Base-by-base conservation (phyloP, 2,113 vertebrate genomes). In the Passer montanus region DNA sequence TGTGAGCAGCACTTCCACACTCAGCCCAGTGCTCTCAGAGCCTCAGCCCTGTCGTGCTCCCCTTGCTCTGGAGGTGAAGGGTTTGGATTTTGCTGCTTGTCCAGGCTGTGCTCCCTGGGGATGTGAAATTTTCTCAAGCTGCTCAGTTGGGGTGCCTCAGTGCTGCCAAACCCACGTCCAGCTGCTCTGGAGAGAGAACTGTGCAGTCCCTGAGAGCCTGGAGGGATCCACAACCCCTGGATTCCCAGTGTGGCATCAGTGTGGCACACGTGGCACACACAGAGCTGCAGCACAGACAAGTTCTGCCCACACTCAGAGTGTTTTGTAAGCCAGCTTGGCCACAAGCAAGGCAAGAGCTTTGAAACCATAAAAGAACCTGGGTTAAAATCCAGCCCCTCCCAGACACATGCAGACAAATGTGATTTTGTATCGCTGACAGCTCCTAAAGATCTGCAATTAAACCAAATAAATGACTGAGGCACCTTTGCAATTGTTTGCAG, bases 291-390 rank as follows among this genome's bases (percentile, higher is more conserved):
- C 2, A 60, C 37, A 41, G 41, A 39, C 13, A 37, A 17, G 22
- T 13, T 10, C 59, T 92, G 75, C 50, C n/a, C 1, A 0, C 2
- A 26, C 10, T 3, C 50, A 47, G 84, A 66, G 17, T 4, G 28
- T 27, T 72, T 49, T 12, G 55, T 13, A 7, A 56, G 31, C 23
- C 56, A 49, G 7, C 55, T 11, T 33, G 75, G 63, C 66, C 82
- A 66, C n/a, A 16, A 58, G 53, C 53, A 82, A 85, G 9, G 33
- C 16, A 56, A 73, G 55, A 73, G 67, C 11, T 83, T 50, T n/a
- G 52, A 55, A 47, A 69, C 16, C 2, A 0, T 4, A 20, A 47
- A 77, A 58, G 17, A 41, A 80, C 31, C 22, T 13, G 37, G 43
- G 63, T 37, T 16, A 70, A 37, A 80, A 86, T 24, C 50, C 33